Evolutionary conservation across 2,888 invertebrate genomes (phyloP).

Genomic region (Trisateles emortualis): DNA sequence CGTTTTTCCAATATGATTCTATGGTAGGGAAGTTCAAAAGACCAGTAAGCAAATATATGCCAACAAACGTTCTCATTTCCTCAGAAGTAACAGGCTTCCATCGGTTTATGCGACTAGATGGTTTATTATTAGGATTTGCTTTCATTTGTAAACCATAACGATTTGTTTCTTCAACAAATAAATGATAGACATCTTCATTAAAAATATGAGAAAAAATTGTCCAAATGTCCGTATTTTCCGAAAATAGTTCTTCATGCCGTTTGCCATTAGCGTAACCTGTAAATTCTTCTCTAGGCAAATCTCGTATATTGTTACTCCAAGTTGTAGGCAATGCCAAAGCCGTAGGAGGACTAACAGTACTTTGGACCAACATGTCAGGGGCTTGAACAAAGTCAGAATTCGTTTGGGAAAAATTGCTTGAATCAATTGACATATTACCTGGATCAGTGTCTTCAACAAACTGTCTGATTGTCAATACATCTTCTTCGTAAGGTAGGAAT

Average conservation of each 20-base stretch:
- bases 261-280: background rate
- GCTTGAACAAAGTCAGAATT: background rate
- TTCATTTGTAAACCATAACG: background rate
- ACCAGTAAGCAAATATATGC: constrained; percentile 19
- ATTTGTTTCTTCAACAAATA: background rate
- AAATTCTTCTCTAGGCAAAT: background rate
- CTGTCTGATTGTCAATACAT: background rate
- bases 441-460: background rate
- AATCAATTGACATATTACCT: background rate
- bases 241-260: background rate
- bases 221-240: background rate
- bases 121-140: constrained; percentile 2
- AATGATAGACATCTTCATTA: background rate
- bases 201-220: background rate
- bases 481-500: background rate
- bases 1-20: constrained; percentile 32
- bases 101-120: background rate
- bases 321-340: background rate
- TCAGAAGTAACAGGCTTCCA: background rate
- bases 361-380: background rate
- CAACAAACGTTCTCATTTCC: constrained; percentile 11
- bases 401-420: background rate
- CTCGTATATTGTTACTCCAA: background rate
- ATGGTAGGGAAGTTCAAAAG: constrained; percentile 25
- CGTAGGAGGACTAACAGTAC: background rate